Conservation (phyloP, 2,797 vertebrate species). For the Dallia pectoralis region DNA sequence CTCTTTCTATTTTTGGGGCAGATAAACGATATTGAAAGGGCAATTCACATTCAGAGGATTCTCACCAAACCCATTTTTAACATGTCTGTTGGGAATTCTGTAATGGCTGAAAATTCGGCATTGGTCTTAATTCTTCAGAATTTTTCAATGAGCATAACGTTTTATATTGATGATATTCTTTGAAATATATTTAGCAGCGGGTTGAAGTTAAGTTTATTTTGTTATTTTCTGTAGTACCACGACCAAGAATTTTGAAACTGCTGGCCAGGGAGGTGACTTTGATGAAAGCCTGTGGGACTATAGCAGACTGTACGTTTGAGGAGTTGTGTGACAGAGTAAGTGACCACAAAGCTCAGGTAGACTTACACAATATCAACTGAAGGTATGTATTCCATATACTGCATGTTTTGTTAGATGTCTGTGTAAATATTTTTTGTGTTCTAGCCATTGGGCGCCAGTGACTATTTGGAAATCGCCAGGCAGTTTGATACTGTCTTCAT, state of each 20-base stretch:
- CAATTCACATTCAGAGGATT: background rate
- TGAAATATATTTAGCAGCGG: background rate
- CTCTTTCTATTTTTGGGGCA: conserved; percentile 50
- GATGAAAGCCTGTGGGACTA: conserved; percentile 85
- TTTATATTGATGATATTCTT: background rate
- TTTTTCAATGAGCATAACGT: background rate
- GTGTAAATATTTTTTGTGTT: conserved; percentile 1
- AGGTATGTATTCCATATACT: background rate
- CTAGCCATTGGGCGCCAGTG: conserved; percentile 94
- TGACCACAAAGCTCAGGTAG: conserved; percentile 61
- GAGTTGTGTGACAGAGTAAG: conserved; percentile 91
- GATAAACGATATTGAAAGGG: background rate
- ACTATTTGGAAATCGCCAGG: conserved; percentile 90
- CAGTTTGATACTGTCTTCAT: conserved; percentile 92
- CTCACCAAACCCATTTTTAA: background rate
- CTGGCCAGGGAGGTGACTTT: conserved; percentile 89
- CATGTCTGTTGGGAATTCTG: no score
- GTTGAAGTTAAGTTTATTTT: conserved; percentile 27
- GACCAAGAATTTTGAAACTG: conserved; percentile 91
- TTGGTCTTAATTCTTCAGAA: no score
- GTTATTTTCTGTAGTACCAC: conserved; percentile 82
- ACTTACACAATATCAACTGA: background rate
- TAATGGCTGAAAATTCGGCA: no score
- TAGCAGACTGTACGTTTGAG: conserved; percentile 88
- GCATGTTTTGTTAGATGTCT: background rate